Conservation (phyloP, 2,888 invertebrate species). For the Nomada ruficornis region DNA sequence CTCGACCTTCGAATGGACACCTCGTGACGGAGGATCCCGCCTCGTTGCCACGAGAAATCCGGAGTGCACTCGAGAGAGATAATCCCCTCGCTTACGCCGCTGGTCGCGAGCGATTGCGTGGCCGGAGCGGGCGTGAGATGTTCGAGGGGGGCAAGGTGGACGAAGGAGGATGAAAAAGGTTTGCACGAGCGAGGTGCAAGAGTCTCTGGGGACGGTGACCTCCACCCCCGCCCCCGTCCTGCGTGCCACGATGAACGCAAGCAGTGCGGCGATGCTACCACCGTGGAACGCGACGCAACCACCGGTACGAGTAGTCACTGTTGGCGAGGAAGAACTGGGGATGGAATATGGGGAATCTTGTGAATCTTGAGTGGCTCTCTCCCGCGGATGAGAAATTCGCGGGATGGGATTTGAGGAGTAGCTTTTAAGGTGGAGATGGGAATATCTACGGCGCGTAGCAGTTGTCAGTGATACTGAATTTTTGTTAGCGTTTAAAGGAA, state of each 20-base stretch:
- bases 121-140: constrained; percentile 40
- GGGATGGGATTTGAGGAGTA: too few species aligned
- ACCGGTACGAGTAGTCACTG: constrained; percentile 17
- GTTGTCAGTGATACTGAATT: too few species aligned
- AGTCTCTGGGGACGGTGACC: constrained; percentile 79
- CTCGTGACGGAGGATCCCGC: constrained; percentile 51
- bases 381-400: too few species aligned
- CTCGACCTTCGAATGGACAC: constrained; percentile 65
- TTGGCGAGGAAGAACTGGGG: constrained; percentile 25
- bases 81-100: constrained; percentile 44
- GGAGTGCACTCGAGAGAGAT: constrained; percentile 30
- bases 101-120: constrained; percentile 57
- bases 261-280: constrained; percentile 35
- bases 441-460: too few species aligned
- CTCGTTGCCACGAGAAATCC: constrained; percentile 50
- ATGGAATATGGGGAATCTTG: constrained; percentile 4
- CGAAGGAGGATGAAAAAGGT: constrained; percentile 49
- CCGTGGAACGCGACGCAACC: constrained; percentile 14
- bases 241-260: constrained; percentile 41
- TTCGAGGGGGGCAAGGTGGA: constrained; percentile 23
- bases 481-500: too few species aligned
- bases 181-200: constrained; percentile 74
- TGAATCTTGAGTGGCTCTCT: too few species aligned
- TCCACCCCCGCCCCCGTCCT: constrained; percentile 73
- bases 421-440: too few species aligned